Evolutionary conservation across 2,797 vertebrate genomes (phyloP).

Genomic region (Poeciliopsis gracilis): DNA sequence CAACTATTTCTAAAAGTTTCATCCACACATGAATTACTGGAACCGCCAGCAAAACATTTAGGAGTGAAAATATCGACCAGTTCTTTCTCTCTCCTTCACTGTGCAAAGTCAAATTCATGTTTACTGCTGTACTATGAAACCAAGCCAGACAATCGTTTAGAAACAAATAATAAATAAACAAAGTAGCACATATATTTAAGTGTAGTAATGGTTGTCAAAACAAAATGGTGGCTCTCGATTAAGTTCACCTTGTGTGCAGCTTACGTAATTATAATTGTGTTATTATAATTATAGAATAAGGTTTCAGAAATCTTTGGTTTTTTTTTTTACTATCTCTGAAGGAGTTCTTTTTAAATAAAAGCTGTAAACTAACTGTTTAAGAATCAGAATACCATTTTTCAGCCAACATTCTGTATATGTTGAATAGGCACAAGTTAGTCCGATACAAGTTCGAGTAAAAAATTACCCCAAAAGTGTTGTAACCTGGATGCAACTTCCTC

Average conservation of each 20-base stretch:
- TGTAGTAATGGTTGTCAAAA: background rate
- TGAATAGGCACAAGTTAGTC: background rate
- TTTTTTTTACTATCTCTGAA: background rate
- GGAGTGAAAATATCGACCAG: background rate
- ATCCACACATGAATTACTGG: background rate
- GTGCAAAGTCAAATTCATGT: background rate
- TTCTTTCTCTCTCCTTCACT: background rate
- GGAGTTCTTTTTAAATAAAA: background rate
- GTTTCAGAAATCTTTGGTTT: background rate
- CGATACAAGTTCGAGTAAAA: background rate
- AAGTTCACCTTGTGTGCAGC: background rate
- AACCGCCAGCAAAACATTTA: background rate
- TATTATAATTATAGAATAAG: no score
- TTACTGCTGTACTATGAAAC: background rate
- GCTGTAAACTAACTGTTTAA: background rate
- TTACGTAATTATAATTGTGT: background rate
- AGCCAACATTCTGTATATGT: background rate
- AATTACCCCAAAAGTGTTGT: background rate
- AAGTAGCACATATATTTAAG: background rate
- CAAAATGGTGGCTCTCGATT: background rate
- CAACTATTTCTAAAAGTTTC: background rate
- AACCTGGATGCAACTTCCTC: background rate
- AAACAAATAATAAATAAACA: background rate
- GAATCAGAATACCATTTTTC: background rate
- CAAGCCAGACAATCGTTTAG: background rate